Evolutionary conservation across 2,888 invertebrate genomes (phyloP).

Genomic region (Mesorhabditis belari): DNA sequence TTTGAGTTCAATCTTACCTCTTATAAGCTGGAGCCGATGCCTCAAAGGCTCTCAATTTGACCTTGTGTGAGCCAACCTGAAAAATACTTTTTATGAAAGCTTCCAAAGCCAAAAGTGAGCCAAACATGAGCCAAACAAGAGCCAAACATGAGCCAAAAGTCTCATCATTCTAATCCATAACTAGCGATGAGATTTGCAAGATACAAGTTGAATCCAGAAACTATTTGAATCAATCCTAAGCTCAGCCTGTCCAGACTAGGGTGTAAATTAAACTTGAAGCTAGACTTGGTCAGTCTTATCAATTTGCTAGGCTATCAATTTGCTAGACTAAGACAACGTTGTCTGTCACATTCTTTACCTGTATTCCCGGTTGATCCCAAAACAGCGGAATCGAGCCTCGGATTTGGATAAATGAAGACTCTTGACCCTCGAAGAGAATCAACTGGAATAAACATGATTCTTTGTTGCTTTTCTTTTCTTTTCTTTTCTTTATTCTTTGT

Average conservation of each 20-base stretch:
- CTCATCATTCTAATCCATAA: no score
- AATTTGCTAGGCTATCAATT: no score
- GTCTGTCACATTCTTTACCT: slow-evolving; percentile 14
- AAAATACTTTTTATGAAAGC: slow-evolving; percentile 6
- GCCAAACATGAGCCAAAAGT: no score
- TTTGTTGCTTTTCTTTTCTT: not conserved
- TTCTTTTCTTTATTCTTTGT: not conserved
- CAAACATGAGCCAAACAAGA: no score
- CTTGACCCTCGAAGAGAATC: slow-evolving; percentile 68
- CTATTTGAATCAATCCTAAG: no score
- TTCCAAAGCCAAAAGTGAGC: not conserved
- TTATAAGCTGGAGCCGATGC: slow-evolving; percentile 87
- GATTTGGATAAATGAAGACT: slow-evolving; percentile 78
- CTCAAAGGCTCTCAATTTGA: slow-evolving; percentile 87
- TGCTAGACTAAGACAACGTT: no score
- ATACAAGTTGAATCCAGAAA: no score
- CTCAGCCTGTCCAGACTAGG: no score
- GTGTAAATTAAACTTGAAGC: no score
- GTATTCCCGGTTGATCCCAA: slow-evolving; percentile 95
- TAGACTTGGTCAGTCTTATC: no score
- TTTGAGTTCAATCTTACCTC: no score
- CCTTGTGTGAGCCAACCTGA: slow-evolving; percentile 89
- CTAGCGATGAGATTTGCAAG: no score
- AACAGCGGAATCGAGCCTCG: slow-evolving; percentile 94
- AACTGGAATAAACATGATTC: slow-evolving; percentile 21